Base-by-base conservation (phyloP, 2,888 invertebrate species). In the Campopleginae sp. region DNA sequence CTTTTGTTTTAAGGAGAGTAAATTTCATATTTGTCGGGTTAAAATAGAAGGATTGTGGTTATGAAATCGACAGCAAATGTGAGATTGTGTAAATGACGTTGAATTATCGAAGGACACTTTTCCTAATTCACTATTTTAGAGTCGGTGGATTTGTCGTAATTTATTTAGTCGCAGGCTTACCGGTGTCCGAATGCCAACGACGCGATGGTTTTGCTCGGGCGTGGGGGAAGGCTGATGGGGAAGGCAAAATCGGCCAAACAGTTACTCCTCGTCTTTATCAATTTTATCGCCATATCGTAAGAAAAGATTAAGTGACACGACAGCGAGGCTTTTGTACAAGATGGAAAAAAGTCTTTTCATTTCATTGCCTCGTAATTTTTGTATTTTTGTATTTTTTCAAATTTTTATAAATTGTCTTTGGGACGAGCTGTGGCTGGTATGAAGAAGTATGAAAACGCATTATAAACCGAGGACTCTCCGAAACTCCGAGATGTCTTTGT, bases 391-490 rank as follows among this genome's bases (percentile, higher is more conserved):
- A 8, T 38, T 38, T 38, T 38, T 1, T 38, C 8, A 7, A 38
- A 38, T 38, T 38, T 38, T 38, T 38, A 38, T 19, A 12, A 38
- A 27, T 66, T 42, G 65, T 76, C 66, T 44, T n/a, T 17, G 66
- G 42, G 66, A 54, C 77, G 54, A 76, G 63, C 27, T 17, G 38
- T 48, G 31, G 19, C 63, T 80, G 31, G 51, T 51, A 51, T 63
- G 46, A 65, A 14, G 48, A 19, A n/a, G 17, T 72, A 85, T 48
- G 58, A 71, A 76, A 78, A 77, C 63, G 81, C 81, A 78, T 85
- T 80, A 80, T 65, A 54, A 66, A 75, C 27, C 78, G 75, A 76
- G 65, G 85, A 82, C 81, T 81, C 75, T 79, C 79, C 72, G 6
- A 82, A 66, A 80, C 66, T 66, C 54, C 54, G 51, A 12, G 61